Conservation (phyloP, 53 echinoderm and acorn worm species). For the Astropecten irregularis region DNA sequence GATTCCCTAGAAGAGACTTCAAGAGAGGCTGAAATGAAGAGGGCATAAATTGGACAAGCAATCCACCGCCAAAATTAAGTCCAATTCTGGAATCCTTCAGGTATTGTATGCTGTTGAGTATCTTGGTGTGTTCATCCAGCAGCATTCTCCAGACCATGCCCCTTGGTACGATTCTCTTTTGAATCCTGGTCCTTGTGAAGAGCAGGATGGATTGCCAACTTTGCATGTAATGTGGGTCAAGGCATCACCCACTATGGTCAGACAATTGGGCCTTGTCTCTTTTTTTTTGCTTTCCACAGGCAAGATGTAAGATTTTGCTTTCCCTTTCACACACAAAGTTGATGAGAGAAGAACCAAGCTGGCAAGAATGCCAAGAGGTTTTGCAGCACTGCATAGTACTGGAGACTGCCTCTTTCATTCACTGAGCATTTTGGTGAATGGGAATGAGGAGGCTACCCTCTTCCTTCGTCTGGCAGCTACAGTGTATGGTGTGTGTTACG, state of each 20-base stretch:
- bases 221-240: neutral
- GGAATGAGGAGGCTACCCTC: neutral
- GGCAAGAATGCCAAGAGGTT: too few relatives aligned
- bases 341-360: too few relatives aligned
- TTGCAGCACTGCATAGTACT: too few relatives aligned
- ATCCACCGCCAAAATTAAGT: too few relatives aligned
- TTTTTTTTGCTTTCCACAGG: neutral
- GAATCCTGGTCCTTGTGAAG: neutral
- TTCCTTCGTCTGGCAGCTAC: constrained; percentile 12
- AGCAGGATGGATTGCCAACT: neutral
- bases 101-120: neutral
- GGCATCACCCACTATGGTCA: neutral
- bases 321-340: too few relatives aligned
- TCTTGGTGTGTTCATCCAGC: neutral
- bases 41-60: too few relatives aligned
- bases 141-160: neutral
- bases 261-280: neutral
- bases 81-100: neutral
- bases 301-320: too few relatives aligned
- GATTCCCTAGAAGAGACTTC: too few relatives aligned
- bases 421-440: too few relatives aligned
- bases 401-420: too few relatives aligned
- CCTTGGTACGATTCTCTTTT: neutral
- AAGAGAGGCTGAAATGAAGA: too few relatives aligned
- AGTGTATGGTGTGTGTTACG: constrained; percentile 18